Base-by-base conservation (phyloP, 2,113 vertebrate species). In the Protobothrops flavoviridis region DNA sequence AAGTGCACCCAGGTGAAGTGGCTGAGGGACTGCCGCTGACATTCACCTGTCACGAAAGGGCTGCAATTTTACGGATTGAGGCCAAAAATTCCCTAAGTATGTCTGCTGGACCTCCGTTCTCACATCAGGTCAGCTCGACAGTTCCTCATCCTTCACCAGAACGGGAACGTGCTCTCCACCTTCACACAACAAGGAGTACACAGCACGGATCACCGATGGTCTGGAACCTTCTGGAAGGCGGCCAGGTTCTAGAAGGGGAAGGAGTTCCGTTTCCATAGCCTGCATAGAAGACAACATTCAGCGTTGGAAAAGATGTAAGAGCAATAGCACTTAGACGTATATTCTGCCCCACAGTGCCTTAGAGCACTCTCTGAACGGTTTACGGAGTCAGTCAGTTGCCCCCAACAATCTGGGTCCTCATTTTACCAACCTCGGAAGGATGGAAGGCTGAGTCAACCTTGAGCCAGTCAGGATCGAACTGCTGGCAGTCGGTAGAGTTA, bases 171-270 rank as follows among this genome's bases (percentile, higher is more conserved):
- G 94, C 74, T 95, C 50, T 1, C 98, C 98, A 8, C 98, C 98
- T 92, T 98, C 98, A 0, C 98, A 99, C 88, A 99, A 98, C 93
- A 98, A 97, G 0, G 98, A 98, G 96, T 99, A 98, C 0, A 98
- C 0, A 0, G 98, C 98, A 43, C 99, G 98, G 53, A 98, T 98
- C 3, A 97, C 95, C 0, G 91, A 95, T 45, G 96, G 86, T 0
- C 89, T 93, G 33, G 96, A 93, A 3, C 90, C 53, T 85, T 90
- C 97, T 0, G 5, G 52, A 4, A 90, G 91, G 0, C 55, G 26
- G 50, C 92, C 21, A 7, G 97, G 33, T 1, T 96, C 95, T 59
- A 98, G 95, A 48, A 97, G 92, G 12, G 98, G 97, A 43, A 98
- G 95, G 50, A 99, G 97, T 9, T 98, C 96, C 33, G 98, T 97